These are phyloP conservation scores for Cuculus canorus DNA, from an alignment of 2,797 vertebrate genomes.

Conservation along the genomic window DNA sequence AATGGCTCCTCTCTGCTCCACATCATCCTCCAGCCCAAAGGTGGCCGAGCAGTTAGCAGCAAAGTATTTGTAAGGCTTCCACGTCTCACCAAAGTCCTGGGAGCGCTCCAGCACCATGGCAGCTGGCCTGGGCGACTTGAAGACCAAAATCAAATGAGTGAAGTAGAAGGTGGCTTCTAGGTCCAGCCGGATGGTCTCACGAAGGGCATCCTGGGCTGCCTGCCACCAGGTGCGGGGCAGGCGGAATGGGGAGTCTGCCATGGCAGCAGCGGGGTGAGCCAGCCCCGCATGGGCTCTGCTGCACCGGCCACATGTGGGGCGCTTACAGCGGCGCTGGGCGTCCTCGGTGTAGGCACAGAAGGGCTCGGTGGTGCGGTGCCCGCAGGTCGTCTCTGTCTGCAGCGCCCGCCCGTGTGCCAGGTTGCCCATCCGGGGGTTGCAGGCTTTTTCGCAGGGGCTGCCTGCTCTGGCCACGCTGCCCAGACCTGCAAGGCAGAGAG, in stretches of 20 bases:
- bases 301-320: constrained; percentile 84
- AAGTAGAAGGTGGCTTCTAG: constrained; percentile 95
- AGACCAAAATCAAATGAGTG: constrained; percentile 95
- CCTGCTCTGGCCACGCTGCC: constrained; percentile 68
- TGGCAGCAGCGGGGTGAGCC: constrained; percentile 86
- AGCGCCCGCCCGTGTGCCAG: constrained; percentile 88
- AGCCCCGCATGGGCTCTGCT: constrained; percentile 80
- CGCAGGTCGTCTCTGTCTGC: constrained; percentile 87
- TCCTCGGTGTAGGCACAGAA: constrained; percentile 85
- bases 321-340: constrained; percentile 72
- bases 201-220: constrained; percentile 81
- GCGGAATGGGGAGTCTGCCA: constrained; percentile 95
- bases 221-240: constrained; percentile 97
- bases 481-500: constrained; percentile 71
- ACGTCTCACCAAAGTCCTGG: constrained; percentile 90
- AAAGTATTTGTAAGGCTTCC: constrained; percentile 91
- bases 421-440: constrained; percentile 97
- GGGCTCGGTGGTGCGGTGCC: constrained; percentile 81
- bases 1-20: constrained; percentile 73
- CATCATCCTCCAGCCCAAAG: constrained; percentile 87
- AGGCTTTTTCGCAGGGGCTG: constrained; percentile 89
- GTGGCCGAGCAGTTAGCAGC: constrained; percentile 87
- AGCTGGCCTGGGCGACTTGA: constrained; percentile 90
- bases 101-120: constrained; percentile 95
- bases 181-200: constrained; percentile 89